Base-by-base conservation (phyloP, 2,888 invertebrate genomes). In the Archaeoteleia sp. region DNA sequence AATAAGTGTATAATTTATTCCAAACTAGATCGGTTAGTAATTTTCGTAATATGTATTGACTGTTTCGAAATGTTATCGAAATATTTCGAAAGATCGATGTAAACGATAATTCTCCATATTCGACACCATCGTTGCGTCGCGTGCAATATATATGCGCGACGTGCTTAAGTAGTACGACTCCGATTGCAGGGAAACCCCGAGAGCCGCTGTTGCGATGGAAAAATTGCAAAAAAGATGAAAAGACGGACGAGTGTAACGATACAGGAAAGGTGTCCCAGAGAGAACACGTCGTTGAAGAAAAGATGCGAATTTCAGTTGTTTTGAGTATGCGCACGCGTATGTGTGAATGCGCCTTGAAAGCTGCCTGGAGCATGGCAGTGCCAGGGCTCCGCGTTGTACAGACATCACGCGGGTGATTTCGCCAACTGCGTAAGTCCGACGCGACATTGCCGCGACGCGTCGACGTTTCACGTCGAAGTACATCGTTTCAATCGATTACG, bases 291-390 rank as follows among this genome's bases (percentile, higher is more conserved):
- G n/a, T 9, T 29, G 15, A 8, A 17, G 57, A 49, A 49, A 58
- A 46, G 53, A 58, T 23, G 65, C 58, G 58, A 58, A 58, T 65
- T 58, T 65, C 46, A 46, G 55, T 45, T 40, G 53, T 62, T 69
- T 61, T 48, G 57, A 69, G 63, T 30, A 45, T 34, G 67, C 61
- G 61, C 60, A 61, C 57, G 55, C 65, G 69, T 53, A 53, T 57
- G 69, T 65, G 65, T 65, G 68, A 54, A 55, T 53, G 57, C 55
- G 60, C 54, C 54, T 46, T 54, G 55, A 43, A 35, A 53, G 62
- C 46, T 42, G 45, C 57, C 57, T 20, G 23, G 53, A 60, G 65
- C 57, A 62, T 49, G 58, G 49, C 58, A 62, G 58, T 66, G 62
- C 55, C 54, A 58, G 57, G 66, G 57, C 30, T 57, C 30, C 25